Evolutionary conservation across 2,113 vertebrate genomes (phyloP).

Genomic region (Tupaia tana): DNA sequence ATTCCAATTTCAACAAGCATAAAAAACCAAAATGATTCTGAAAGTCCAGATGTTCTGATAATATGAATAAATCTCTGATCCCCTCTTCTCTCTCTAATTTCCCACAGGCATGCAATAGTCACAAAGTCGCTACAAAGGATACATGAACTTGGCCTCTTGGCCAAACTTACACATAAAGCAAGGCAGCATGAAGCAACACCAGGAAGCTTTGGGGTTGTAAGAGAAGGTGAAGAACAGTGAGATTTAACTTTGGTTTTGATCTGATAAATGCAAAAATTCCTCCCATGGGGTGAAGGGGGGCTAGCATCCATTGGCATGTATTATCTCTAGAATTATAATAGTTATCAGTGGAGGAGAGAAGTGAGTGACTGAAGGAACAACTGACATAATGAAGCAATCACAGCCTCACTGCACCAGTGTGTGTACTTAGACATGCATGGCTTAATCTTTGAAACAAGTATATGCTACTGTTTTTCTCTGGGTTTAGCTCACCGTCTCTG

Average conservation of each 20-base stretch:
- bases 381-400: not conserved
- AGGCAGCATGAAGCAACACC: not conserved
- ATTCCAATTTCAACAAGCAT: conserved; percentile 19
- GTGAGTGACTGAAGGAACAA: not conserved
- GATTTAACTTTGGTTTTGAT: not conserved
- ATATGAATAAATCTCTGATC: not conserved
- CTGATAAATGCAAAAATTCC: not conserved
- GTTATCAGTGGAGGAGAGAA: not conserved
- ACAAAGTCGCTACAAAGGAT: not conserved
- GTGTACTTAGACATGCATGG: too few relatives aligned
- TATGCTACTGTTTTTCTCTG: not conserved
- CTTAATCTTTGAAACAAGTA: too few relatives aligned
- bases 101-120: conserved; percentile 8
- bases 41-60: not conserved
- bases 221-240: not conserved
- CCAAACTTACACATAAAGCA: not conserved
- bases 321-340: not conserved
- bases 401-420: not conserved
- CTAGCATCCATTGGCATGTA: not conserved
- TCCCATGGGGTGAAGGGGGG: too few relatives aligned
- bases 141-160: not conserved
- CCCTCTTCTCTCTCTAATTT: not conserved
- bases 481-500: not conserved
- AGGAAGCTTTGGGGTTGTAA: not conserved
- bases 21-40: not conserved